Percentiles rank a stretch among this genome's conserved stretches.
These are phyloP conservation scores for Alces alces DNA, from an alignment of 2,113 vertebrate species.

Conservation along the genomic window DNA sequence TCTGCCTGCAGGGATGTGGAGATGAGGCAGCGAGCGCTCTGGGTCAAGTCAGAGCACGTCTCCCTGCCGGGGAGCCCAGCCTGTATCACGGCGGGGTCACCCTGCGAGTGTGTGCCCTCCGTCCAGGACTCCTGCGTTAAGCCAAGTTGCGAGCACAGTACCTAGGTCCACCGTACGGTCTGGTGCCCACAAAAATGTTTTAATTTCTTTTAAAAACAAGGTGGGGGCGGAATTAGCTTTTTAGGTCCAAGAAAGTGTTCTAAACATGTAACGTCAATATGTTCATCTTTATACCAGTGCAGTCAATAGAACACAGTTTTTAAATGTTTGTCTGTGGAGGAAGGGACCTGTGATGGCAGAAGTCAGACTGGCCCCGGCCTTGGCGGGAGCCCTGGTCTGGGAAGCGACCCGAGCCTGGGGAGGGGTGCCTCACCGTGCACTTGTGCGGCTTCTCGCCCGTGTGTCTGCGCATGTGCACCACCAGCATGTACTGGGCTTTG, in stretches of 20 bases:
- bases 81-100: neutral
- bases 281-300: neutral
- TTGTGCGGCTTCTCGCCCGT: conserved; percentile 99
- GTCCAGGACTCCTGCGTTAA: neutral
- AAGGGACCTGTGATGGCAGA: neutral
- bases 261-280: neutral
- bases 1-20: neutral
- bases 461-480: conserved; percentile 98
- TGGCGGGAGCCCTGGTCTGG: neutral
- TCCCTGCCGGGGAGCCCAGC: neutral
- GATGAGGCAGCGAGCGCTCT: neutral
- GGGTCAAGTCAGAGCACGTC: neutral
- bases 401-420: neutral
- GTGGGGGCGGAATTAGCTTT: neutral
- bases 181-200: neutral
- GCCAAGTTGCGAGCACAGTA: neutral
- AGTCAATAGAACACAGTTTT: neutral
- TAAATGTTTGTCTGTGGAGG: neutral
- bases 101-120: neutral
- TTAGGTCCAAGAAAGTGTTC: neutral
- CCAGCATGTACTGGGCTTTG: conserved; percentile 99
- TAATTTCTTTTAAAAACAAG: conserved; percentile 28
- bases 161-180: neutral
- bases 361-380: neutral
- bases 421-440: conserved; percentile 90